A percentile compares a stretch with the other conserved stretches of the same genome.
These are phyloP conservation scores for Lepidurus packardi DNA, from an alignment of 1,140 invertebrate genomes.

Conservation along the genomic window DNA sequence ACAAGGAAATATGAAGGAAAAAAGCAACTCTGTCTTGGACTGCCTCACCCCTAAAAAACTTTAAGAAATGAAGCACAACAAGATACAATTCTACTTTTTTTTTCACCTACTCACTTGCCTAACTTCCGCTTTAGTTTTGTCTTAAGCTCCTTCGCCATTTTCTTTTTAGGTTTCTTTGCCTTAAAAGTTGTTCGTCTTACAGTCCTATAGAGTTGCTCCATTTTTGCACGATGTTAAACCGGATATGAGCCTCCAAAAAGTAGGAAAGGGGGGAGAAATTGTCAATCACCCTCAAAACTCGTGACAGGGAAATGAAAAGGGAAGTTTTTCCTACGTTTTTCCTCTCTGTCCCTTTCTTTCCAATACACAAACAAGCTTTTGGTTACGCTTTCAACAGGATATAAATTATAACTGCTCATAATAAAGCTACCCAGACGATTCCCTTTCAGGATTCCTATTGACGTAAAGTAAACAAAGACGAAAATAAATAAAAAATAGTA, in stretches of 20 bases:
- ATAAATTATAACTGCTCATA: too few species aligned
- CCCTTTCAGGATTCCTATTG: background rate
- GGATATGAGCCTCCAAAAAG: constrained; percentile 1
- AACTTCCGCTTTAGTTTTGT: background rate
- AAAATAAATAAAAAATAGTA: background rate
- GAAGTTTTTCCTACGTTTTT: background rate
- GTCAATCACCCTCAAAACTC: constrained; percentile 4
- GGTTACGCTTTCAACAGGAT: background rate
- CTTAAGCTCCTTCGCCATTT: background rate
- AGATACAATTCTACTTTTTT: background rate
- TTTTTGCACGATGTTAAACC: background rate
- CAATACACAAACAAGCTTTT: background rate
- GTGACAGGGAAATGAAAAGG: constrained; percentile 11
- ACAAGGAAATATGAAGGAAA: background rate
- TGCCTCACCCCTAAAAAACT: background rate
- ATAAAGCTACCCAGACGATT: too few species aligned
- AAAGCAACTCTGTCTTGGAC: background rate
- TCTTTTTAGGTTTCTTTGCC: constrained; percentile 8
- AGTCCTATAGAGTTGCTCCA: background rate
- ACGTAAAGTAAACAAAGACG: background rate
- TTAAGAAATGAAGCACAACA: constrained; percentile 2
- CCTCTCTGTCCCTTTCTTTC: background rate
- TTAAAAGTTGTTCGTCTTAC: background rate
- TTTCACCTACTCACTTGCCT: background rate
- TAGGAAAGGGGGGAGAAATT: background rate